Conservation (phyloP, 2,797 vertebrate genomes). For the Lutjanus campechanus region DNA sequence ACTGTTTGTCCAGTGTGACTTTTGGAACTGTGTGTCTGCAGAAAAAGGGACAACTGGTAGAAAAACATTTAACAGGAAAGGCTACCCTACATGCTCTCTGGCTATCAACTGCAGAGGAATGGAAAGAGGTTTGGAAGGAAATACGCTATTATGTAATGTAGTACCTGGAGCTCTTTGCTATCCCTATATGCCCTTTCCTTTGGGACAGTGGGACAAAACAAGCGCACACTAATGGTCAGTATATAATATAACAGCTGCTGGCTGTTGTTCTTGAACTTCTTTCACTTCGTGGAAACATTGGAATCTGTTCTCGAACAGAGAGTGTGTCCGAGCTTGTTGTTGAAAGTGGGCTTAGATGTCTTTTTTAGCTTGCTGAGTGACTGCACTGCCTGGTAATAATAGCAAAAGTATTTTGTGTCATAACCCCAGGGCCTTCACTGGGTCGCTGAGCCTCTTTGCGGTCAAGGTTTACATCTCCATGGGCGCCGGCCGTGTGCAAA, state of each 20-base stretch:
- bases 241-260: conserved; percentile 53
- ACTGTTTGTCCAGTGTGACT: not conserved
- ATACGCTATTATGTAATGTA: conserved; percentile 63
- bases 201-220: conserved; percentile 42
- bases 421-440: conserved; percentile 51
- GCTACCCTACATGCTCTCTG: conserved; percentile 42
- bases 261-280: conserved; percentile 50
- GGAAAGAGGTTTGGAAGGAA: conserved; percentile 58
- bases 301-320: conserved; percentile 18
- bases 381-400: conserved; percentile 66
- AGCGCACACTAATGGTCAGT: conserved; percentile 29
- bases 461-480: conserved; percentile 65
- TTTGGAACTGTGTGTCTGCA: conserved; percentile 43
- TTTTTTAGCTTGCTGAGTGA: conserved; percentile 52
- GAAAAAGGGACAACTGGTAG: conserved; percentile 35
- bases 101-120: conserved; percentile 42
- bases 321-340: conserved; percentile 38
- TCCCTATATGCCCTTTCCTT: conserved; percentile 52
- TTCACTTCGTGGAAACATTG: conserved; percentile 57
- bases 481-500: conserved; percentile 38
- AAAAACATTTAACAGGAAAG: conserved; percentile 59
- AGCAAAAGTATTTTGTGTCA: conserved; percentile 68
- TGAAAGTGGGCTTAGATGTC: conserved; percentile 54
- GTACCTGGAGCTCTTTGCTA: conserved; percentile 57
- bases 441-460: conserved; percentile 37